phyloP scores from a whole-genome alignment of 2,888 invertebrate genomes.

The Brachypterus glaber region DNA sequence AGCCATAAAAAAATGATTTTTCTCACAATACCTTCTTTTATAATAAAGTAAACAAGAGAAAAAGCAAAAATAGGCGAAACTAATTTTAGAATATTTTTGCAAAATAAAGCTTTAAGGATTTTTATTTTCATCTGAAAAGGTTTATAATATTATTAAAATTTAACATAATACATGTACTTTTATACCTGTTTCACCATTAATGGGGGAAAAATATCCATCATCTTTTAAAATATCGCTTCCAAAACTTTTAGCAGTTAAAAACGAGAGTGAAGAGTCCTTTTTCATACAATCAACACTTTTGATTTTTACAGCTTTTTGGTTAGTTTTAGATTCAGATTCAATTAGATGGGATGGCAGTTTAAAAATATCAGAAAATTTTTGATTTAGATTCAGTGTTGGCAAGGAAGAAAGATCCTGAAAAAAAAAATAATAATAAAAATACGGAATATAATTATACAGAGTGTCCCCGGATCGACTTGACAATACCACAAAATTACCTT shows the following conservation, averaged over 20 bases:
- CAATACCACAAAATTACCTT: too few species aligned
- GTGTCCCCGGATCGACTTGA: too few species aligned
- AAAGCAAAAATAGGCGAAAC: too few species aligned
- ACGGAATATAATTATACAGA: too few species aligned
- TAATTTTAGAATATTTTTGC: too few species aligned
- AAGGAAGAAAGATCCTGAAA: slow-evolving; percentile 25
- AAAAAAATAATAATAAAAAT: too few species aligned
- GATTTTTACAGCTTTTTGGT: neutral
- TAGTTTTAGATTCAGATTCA: neutral
- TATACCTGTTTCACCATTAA: slow-evolving; percentile 13
- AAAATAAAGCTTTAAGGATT: too few species aligned
- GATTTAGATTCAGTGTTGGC: slow-evolving; percentile 19
- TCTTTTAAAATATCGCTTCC: slow-evolving; percentile 18
- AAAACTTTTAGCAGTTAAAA: slow-evolving; percentile 2
- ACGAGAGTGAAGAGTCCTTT: neutral
- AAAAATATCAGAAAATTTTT: slow-evolving; percentile 12
- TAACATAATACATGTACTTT: slow-evolving; percentile 1
- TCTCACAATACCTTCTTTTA: too few species aligned
- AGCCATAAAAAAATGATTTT: too few species aligned
- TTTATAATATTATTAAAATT: neutral
- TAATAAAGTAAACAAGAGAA: too few species aligned
- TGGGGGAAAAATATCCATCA: slow-evolving; percentile 25
- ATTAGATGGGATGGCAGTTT: slow-evolving; percentile 11
- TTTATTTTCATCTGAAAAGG: too few species aligned
- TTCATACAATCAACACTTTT: neutral